Conservation (phyloP, 2,888 invertebrate genomes). For the Glaucopsyche alexis region DNA sequence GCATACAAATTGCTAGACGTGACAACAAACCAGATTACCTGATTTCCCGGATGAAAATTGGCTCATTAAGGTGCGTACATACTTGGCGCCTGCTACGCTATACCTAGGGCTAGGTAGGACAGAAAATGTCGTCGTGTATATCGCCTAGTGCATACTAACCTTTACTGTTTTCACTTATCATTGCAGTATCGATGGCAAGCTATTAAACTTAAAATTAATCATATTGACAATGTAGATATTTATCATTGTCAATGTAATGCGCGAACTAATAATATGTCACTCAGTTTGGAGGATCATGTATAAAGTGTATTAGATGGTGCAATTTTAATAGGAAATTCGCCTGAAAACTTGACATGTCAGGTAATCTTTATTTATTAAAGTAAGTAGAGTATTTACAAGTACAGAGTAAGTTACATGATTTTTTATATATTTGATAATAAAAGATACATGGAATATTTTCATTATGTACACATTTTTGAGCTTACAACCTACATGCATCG, state of each 20-base stretch:
- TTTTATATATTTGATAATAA: background rate
- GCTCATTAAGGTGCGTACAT: background rate
- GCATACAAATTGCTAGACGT: background rate
- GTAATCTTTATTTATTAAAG: background rate
- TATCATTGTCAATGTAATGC: constrained; percentile 15
- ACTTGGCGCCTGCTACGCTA: background rate
- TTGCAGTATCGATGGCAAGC: constrained; percentile 21
- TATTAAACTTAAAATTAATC: constrained; percentile 28
- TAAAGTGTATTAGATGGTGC: constrained; percentile 7
- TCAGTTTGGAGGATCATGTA: constrained; percentile 9
- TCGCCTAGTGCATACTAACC: background rate
- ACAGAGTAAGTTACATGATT: no score
- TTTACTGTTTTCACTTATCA: constrained; percentile 1
- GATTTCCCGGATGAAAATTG: constrained; percentile 11
- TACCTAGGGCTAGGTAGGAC: background rate
- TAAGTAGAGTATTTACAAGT: no score
- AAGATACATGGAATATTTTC: background rate
- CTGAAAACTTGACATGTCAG: background rate
- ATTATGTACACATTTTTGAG: no score
- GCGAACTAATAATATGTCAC: constrained; percentile 25
- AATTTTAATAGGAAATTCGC: constrained; percentile 1
- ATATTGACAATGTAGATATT: constrained; percentile 22
- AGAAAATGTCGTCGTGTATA: background rate
- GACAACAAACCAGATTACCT: constrained; percentile 26
- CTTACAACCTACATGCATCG: background rate